Percentiles rank a stretch among this genome's conserved stretches.
phyloP scores from a whole-genome alignment of 2,797 vertebrate species.

The Sebastes taczanowskii region DNA sequence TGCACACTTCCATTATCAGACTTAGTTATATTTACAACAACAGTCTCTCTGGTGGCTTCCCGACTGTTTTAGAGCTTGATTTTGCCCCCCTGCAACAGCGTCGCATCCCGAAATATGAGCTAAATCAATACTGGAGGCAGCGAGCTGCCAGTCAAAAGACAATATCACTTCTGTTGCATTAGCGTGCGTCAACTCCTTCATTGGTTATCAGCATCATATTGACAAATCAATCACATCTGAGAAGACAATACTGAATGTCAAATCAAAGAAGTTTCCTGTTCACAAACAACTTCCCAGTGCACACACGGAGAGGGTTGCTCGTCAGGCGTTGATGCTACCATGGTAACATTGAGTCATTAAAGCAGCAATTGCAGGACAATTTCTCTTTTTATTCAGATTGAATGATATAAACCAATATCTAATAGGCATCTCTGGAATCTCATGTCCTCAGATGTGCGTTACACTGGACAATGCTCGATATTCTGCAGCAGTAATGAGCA shows the following conservation, averaged over 20 bases:
- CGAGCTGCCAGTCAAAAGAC: slow-evolving; percentile 68
- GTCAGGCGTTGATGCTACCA: not conserved
- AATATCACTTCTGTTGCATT: slow-evolving; percentile 66
- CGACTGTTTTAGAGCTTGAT: slow-evolving; percentile 43
- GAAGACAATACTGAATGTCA: slow-evolving; percentile 66
- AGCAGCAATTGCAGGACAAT: slow-evolving; percentile 13
- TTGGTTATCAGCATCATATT: slow-evolving; percentile 71
- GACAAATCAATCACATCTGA: slow-evolving; percentile 68
- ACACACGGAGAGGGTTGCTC: not conserved
- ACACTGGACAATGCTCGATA: slow-evolving; percentile 62
- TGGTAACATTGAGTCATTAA: slow-evolving; percentile 13
- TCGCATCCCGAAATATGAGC: slow-evolving; percentile 45
- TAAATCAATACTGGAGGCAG: slow-evolving; percentile 67
- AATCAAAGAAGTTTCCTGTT: slow-evolving; percentile 49
- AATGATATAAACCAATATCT: slow-evolving; percentile 57
- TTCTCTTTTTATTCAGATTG: slow-evolving; percentile 34
- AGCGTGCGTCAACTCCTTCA: slow-evolving; percentile 63
- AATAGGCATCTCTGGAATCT: slow-evolving; percentile 64
- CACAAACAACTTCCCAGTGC: not conserved
- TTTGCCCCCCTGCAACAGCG: slow-evolving; percentile 21
- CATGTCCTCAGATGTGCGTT: slow-evolving; percentile 45
- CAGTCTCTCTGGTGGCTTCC: slow-evolving; percentile 24
- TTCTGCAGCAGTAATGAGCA: slow-evolving; percentile 74
- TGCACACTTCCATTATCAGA: slow-evolving; percentile 7
- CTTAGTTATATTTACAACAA: slow-evolving; percentile 21